A percentile compares a stretch with the other conserved stretches of the same genome.
Conservation (phyloP, 1,140 invertebrate genomes). For the Drosophila sturtevanti region DNA sequence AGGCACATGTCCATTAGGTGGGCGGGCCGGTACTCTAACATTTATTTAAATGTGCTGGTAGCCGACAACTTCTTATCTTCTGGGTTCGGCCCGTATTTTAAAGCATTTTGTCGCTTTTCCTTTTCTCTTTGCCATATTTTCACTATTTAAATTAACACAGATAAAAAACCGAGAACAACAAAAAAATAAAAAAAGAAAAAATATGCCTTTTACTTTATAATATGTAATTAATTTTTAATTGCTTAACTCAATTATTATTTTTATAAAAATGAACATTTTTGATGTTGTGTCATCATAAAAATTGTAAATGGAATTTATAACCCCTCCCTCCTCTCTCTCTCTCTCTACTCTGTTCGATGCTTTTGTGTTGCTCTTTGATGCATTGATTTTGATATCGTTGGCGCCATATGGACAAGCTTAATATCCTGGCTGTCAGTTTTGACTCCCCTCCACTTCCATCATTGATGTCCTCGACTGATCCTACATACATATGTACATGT, state of each 20-base stretch:
- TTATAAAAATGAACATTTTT: background rate
- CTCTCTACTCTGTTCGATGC: background rate
- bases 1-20: constrained; percentile 76
- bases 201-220: background rate
- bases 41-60: constrained; percentile 46
- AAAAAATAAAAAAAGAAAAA: background rate
- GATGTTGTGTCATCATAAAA: background rate
- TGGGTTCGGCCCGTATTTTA: constrained; percentile 9
- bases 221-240: constrained; percentile 13
- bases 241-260: constrained; percentile 1
- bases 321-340: background rate
- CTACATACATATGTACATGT: too few species aligned
- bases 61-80: constrained; percentile 4
- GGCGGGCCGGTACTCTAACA: constrained; percentile 5
- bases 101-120: background rate
- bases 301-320: background rate
- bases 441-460: background rate
- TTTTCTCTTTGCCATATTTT: background rate
- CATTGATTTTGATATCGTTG: constrained; percentile 52
- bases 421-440: constrained; percentile 69
- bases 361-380: constrained; percentile 13
- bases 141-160: background rate
- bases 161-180: background rate
- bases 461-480: background rate
- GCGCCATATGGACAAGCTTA: constrained; percentile 48